Evolutionary conservation across 2,797 vertebrate genomes (phyloP).

Genomic region (Spea hammondii): DNA sequence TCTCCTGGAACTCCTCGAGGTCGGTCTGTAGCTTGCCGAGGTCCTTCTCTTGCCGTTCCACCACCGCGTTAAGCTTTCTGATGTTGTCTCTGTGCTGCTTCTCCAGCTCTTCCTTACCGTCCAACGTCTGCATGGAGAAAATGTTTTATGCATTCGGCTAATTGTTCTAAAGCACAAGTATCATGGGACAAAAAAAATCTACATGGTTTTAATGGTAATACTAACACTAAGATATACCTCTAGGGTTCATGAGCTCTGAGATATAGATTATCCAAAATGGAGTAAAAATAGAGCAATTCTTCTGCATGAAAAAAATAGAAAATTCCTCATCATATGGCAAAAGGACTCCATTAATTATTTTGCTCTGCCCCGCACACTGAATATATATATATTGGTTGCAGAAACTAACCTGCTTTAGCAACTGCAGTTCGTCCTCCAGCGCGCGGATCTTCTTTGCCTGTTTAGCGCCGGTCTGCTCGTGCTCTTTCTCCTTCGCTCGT

Average conservation of each 20-base stretch:
- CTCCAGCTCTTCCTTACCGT: slow-evolving; percentile 94
- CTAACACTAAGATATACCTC: no score
- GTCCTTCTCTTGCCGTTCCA: slow-evolving; percentile 90
- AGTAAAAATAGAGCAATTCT: not conserved
- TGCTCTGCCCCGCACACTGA: no score
- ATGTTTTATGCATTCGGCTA: not conserved
- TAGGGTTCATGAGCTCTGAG: no score
- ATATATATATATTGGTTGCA: no score
- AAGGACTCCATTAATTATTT: not conserved
- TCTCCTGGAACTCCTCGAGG: slow-evolving; percentile 84
- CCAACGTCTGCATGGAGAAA: slow-evolving; percentile 76
- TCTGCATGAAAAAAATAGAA: no score
- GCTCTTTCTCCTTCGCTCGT: slow-evolving; percentile 91
- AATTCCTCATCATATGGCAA: no score
- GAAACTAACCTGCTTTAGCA: slow-evolving; percentile 83
- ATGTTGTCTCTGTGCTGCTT: slow-evolving; percentile 95
- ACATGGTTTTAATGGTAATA: not conserved
- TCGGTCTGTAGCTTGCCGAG: slow-evolving; percentile 75
- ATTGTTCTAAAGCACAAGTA: not conserved
- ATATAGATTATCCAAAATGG: no score
- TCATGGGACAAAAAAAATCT: not conserved
- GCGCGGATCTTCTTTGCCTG: slow-evolving; percentile 86
- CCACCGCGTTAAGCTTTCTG: slow-evolving; percentile 85
- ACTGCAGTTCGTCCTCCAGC: slow-evolving; percentile 84
- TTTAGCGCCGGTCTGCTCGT: slow-evolving; percentile 75